phyloP scores from a whole-genome alignment of 2,113 vertebrate genomes.

The Cygnus atratus region DNA sequence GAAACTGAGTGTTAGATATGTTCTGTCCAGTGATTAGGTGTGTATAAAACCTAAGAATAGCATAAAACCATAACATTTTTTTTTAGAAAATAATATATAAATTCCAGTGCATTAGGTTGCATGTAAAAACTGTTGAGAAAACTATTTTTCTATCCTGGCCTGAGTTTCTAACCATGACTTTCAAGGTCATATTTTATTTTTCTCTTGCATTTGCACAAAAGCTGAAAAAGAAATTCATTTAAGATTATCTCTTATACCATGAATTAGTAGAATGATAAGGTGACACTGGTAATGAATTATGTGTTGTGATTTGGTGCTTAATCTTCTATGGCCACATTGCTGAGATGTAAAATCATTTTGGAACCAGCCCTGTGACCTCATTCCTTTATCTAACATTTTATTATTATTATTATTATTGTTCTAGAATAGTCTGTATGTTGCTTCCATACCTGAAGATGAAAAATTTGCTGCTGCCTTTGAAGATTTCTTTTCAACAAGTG shows the following conservation, averaged over 20 bases:
- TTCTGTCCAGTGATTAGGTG: neutral
- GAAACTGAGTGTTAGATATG: neutral
- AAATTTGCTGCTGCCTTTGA: neutral
- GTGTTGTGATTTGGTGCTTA: slow-evolving; percentile 14
- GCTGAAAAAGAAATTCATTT: slow-evolving; percentile 11
- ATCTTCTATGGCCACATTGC: slow-evolving; percentile 31
- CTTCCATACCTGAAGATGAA: neutral
- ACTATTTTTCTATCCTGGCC: neutral
- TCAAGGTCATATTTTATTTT: slow-evolving; percentile 50
- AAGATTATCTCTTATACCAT: slow-evolving; percentile 4
- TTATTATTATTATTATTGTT: neutral
- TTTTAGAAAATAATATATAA: neutral
- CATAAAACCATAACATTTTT: neutral
- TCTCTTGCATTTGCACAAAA: slow-evolving; percentile 26
- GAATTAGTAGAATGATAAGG: slow-evolving; percentile 51
- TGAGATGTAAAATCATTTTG: neutral
- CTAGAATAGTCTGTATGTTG: neutral
- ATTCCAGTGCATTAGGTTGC: neutral
- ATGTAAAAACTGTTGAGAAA: neutral
- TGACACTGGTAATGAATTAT: slow-evolving; percentile 35
- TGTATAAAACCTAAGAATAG: neutral
- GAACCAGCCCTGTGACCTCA: slow-evolving; percentile 10
- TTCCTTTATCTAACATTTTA: neutral
- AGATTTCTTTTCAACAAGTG: neutral
- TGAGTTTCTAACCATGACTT: neutral